Base-by-base conservation (phyloP, 2,888 invertebrate species). In the Campaea margaritaria region DNA sequence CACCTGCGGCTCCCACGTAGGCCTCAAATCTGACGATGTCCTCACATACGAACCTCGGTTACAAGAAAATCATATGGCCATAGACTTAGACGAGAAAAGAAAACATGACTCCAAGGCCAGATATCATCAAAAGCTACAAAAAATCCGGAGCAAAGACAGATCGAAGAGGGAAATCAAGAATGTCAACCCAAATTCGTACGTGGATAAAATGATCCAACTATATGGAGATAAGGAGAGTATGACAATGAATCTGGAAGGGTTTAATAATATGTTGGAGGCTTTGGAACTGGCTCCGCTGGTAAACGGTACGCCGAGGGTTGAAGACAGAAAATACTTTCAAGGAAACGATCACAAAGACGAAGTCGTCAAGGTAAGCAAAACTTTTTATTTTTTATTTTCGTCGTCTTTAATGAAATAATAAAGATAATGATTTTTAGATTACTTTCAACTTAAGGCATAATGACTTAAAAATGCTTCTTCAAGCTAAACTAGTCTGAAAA, bases 1-100 rank as follows among this genome's bases (percentile, higher is more conserved):
- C 76, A 95, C 95, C 0, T 96, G 97, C 78, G 95, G 95, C 46
- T 95, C 96, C 1, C 96, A 96, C 76, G 90, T 94, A 48, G 93
- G 93, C 69, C 71, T 81, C 11, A 78, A 81, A 27, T 76, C 69
- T 14, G 83, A 78, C 44, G 85, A 74, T n/a, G 65, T 78, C 0
- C 64, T 76, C 0, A 65, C 76, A 0, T 81, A 79, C 72, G 83
- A 87, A 16, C 73, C 79, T 0, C 74, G 66, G 2, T 43, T 74
- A n/a, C 70, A 76, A 46, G 69, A 77, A 14, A 61, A 82, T 42
- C 76, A 82, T 53, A 64, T 74, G 57, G 67, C 72, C n/a, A 65
- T 81, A 64, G 79, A 82, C 12, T 48, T 85, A 48, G 75, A 79
- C 7, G 83, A 83, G 4, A 82, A 76, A 50, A 72, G 83, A 68